Percentiles rank a stretch among this genome's conserved stretches.
Conservation (phyloP, 2,113 vertebrate species). For the Caracal caracal region DNA sequence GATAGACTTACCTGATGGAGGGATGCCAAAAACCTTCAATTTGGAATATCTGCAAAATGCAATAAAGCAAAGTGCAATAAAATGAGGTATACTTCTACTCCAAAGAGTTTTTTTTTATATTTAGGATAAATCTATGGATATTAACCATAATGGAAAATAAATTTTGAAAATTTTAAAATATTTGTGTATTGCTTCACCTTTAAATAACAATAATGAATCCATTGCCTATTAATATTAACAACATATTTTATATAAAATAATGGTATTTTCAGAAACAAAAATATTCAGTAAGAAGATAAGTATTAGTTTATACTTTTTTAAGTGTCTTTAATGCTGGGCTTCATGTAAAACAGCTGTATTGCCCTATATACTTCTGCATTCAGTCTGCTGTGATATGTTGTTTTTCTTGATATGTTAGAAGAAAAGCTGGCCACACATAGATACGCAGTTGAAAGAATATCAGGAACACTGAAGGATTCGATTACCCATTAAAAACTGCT, state of each 20-base stretch:
- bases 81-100: neutral
- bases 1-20: neutral
- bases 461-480: neutral
- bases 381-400: neutral
- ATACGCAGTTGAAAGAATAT: neutral
- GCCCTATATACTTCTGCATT: neutral
- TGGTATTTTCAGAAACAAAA: conserved; percentile 6
- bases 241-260: neutral
- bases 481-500: neutral
- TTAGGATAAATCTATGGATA: neutral
- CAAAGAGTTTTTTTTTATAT: neutral
- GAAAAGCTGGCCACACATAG: neutral
- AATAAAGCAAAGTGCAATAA: neutral
- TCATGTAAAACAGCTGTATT: neutral
- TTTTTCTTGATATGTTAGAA: conserved; percentile 11
- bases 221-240: neutral
- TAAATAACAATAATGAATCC: neutral
- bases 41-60: neutral
- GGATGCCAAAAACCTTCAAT: neutral
- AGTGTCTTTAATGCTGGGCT: neutral
- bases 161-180: neutral
- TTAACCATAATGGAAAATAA: neutral
- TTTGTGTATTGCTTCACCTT: neutral
- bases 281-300: neutral
- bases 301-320: neutral